Evolutionary conservation across 92 coral and sea anemone genomes (phyloP), one percentile per base, ranked within the genome.

Genomic region (Blastomussa wellsi): DNA sequence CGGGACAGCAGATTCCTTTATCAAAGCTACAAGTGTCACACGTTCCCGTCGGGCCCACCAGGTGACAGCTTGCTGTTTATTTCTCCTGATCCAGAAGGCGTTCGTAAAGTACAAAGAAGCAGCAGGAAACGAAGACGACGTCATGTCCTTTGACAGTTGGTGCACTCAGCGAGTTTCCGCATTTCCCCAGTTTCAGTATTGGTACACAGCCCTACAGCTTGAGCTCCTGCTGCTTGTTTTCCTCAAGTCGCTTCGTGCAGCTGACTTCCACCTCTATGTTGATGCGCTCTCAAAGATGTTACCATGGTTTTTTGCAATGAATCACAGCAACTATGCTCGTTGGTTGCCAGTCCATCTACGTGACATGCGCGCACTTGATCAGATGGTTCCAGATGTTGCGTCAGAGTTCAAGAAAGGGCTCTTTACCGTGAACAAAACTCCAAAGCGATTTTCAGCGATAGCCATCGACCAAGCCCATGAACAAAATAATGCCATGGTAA

Each of bases 391-490:
- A 36, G 76, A 89, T 82, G 89, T 89, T 32, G 84, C 88, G 3
- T 51, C 65, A 26, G 44, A 76, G 76, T 86, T 92, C 86, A 51
- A 57, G 59, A 69, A 82, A 35, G 82, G 90, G 31, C 52, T 67
- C n/a, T 81, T 89, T 42, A 72, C 84, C 6, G 81, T 91, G 12
- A 65, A 88, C 85, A 88, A 91, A 84, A 71, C 92, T 10, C 76
- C 62, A 38, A 81, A 74, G 87, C 90, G 84, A 22, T 89, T 89
- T 57, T 92, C 92, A 17, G 49, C 90, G 31, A 82, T 89, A 24
- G 92, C 94, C 66, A 89, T 88, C 22, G 90, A 91, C 79, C 94
- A 91, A 32, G 92, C 90, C 4, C 92, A 91, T 55, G 92, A 91
- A 47, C 94, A 91, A 64, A 88, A 91, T 66, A 88, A 84, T 79